Evolutionary conservation across 2,888 invertebrate species (phyloP).

Genomic region (Ypsolopha sequella): DNA sequence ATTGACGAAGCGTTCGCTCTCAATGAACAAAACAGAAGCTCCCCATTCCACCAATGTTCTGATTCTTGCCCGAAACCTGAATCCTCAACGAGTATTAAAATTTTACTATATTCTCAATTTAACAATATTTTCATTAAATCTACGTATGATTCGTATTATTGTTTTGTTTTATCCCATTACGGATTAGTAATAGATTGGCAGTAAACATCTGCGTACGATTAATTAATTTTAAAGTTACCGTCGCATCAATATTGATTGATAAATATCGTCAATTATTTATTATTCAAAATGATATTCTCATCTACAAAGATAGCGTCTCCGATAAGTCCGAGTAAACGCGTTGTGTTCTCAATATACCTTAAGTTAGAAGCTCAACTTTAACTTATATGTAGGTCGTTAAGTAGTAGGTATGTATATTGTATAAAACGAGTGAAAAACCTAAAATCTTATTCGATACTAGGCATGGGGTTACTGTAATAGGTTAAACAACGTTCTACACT

Average conservation of each 20-base stretch:
- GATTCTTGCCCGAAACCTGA: conserved; percentile 38
- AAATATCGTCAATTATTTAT: neutral
- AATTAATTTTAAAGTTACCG: conserved; percentile 11
- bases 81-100: conserved; percentile 63
- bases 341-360: conserved; percentile 23
- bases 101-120: conserved; percentile 56
- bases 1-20: too few species aligned
- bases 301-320: conserved; percentile 15
- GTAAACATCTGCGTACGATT: conserved; percentile 34
- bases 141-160: conserved; percentile 48
- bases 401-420: conserved; percentile 52
- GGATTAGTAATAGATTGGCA: conserved; percentile 57
- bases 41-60: conserved; percentile 21
- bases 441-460: conserved; percentile 59
- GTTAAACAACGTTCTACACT: conserved; percentile 61
- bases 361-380: conserved; percentile 66
- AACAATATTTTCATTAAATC: conserved; percentile 54
- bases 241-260: neutral
- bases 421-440: conserved; percentile 70
- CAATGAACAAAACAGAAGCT: conserved; percentile 12
- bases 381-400: conserved; percentile 61
- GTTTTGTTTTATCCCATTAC: conserved; percentile 19
- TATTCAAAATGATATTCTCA: conserved; percentile 24
- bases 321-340: conserved; percentile 19
- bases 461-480: conserved; percentile 59